These are phyloP conservation scores for Cardiocondyla obscurior DNA, from an alignment of 1,140 invertebrate genomes.

Conservation along the genomic window DNA sequence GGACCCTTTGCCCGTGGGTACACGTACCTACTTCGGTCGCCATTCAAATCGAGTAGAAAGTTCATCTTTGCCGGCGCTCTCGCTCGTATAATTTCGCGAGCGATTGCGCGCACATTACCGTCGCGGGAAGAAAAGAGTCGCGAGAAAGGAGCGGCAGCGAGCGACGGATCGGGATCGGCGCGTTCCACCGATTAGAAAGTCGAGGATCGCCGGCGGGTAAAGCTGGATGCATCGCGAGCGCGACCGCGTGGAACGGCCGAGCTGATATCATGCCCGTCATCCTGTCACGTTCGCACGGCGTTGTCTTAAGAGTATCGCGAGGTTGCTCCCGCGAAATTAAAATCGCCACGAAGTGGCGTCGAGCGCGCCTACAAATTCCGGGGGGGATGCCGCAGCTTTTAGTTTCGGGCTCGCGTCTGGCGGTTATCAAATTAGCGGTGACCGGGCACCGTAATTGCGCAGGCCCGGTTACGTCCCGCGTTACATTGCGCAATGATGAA, in stretches of 20 bases:
- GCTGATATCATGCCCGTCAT: background rate
- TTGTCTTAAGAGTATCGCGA: background rate
- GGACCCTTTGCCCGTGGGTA: slow-evolving; percentile 27
- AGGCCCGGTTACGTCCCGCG: too few species aligned
- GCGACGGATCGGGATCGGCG: background rate
- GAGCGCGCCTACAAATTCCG: background rate
- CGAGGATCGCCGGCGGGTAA: background rate
- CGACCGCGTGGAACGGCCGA: background rate
- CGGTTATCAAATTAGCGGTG: slow-evolving; percentile 33
- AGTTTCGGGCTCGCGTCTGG: background rate
- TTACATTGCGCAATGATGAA: background rate
- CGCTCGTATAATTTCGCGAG: slow-evolving; percentile 24
- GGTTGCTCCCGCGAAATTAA: background rate
- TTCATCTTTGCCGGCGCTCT: slow-evolving; percentile 47
- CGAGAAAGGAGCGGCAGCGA: too few species aligned
- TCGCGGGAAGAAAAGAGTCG: background rate
- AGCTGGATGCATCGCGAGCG: background rate
- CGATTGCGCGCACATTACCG: slow-evolving; percentile 10
- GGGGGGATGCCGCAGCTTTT: slow-evolving; percentile 4
- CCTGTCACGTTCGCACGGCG: too few species aligned
- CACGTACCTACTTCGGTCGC: slow-evolving; percentile 27
- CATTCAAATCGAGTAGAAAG: slow-evolving; percentile 67
- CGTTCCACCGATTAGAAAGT: slow-evolving; percentile 1
- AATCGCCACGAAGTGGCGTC: background rate
- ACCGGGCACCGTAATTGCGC: slow-evolving; percentile 33